Conservation (phyloP, 2,113 vertebrate species). For the Collichthys lucidus region DNA sequence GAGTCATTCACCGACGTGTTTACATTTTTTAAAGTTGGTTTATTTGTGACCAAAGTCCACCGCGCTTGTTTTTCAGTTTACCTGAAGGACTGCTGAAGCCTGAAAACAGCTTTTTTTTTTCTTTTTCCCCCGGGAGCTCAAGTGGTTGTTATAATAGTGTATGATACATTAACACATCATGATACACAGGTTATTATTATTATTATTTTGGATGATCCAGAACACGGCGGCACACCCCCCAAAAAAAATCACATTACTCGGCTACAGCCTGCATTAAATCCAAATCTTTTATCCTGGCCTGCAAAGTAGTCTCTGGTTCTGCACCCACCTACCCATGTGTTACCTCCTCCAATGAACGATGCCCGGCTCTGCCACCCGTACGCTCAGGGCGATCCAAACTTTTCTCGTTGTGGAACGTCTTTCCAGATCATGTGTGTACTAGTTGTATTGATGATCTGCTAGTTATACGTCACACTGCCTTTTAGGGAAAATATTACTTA, state of each 20-base stretch:
- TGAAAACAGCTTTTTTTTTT: not conserved
- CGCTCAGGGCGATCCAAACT: too few relatives aligned
- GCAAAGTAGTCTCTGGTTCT: too few relatives aligned
- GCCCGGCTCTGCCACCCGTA: too few relatives aligned
- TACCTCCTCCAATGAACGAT: too few relatives aligned
- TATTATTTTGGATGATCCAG: too few relatives aligned
- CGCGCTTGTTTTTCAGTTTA: constrained; percentile 1
- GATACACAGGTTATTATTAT: too few relatives aligned
- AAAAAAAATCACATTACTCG: too few relatives aligned
- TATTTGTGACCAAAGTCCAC: not conserved
- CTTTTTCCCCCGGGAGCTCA: not conserved
- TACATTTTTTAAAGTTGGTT: constrained; percentile 22
- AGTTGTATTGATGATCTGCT: not conserved
- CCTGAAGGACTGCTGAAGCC: not conserved
- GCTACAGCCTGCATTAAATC: too few relatives aligned
- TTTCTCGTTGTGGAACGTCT: too few relatives aligned
- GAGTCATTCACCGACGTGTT: constrained; percentile 21
- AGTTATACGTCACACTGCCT: not conserved
- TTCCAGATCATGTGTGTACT: not conserved
- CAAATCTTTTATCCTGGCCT: too few relatives aligned
- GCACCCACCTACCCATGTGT: too few relatives aligned
- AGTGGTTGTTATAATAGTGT: not conserved
- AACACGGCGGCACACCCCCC: too few relatives aligned
- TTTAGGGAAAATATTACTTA: not conserved
- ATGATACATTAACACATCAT: not conserved